A percentile compares a stretch with the other conserved stretches of the same genome.
Evolutionary conservation across 2,797 vertebrate species (phyloP).

Genomic region (Trachops cirrhosus): DNA sequence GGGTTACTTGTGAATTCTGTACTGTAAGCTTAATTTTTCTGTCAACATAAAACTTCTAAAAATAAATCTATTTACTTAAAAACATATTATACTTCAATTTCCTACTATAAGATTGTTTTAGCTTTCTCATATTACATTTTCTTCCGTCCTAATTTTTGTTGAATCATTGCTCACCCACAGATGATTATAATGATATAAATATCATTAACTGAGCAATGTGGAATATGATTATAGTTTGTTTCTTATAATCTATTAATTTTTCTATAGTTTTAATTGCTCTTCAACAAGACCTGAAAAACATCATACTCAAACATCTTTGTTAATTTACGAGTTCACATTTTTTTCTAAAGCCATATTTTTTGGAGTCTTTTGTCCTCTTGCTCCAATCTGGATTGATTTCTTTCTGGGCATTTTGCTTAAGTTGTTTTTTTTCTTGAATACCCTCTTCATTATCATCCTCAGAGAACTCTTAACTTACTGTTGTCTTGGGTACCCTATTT

Average conservation of each 20-base stretch:
- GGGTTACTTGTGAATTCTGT: neutral
- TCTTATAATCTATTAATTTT: conserved; percentile 11
- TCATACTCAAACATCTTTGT: conserved; percentile 35
- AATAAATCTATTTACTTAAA: neutral
- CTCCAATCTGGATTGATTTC: neutral
- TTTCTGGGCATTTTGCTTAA: neutral
- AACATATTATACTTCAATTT: neutral
- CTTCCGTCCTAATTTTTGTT: conserved; percentile 16
- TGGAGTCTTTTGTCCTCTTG: neutral
- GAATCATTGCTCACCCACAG: neutral
- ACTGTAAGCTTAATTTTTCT: neutral
- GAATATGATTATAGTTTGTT: conserved; percentile 38
- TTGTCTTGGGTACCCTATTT: neutral
- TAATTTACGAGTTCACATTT: neutral
- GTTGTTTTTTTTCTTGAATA: neutral
- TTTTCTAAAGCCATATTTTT: neutral
- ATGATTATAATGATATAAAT: conserved; percentile 49
- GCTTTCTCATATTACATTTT: neutral
- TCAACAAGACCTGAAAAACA: conserved; percentile 22
- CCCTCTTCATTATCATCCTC: neutral
- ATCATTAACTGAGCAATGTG: neutral
- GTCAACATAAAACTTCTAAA: neutral
- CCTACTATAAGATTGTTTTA: neutral
- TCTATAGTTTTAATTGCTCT: conserved; percentile 39
- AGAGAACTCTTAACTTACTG: neutral